These are phyloP conservation scores for Eucera pruinosa DNA, from an alignment of 2,888 invertebrate species.

Conservation along the genomic window DNA sequence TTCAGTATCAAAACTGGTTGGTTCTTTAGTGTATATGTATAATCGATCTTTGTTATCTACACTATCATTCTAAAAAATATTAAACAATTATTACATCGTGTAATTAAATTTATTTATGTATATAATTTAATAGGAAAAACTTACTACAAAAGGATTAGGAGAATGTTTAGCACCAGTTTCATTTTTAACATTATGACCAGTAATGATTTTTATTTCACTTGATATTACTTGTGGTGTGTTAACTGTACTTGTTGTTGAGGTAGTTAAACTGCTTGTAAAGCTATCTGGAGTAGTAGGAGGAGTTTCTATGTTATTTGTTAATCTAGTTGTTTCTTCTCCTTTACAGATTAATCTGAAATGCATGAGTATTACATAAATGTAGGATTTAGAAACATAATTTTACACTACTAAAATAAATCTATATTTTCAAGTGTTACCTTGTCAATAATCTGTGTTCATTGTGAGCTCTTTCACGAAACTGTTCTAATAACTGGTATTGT, in stretches of 20 bases:
- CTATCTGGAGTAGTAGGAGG: slow-evolving; percentile 73
- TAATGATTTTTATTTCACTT: slow-evolving; percentile 60
- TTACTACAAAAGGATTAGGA: slow-evolving; percentile 69
- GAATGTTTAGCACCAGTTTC: slow-evolving; percentile 66
- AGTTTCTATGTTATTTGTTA: slow-evolving; percentile 68
- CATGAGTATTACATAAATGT: no score
- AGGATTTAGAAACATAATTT: background rate
- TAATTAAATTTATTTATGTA: background rate
- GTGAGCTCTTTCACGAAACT: slow-evolving; percentile 89
- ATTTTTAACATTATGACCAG: slow-evolving; percentile 65
- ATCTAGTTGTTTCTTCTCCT: slow-evolving; percentile 67
- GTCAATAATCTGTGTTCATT: slow-evolving; percentile 89
- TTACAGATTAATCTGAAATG: slow-evolving; percentile 72
- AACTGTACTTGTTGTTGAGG: slow-evolving; percentile 69
- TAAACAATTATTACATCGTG: slow-evolving; percentile 6
- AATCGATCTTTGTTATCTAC: slow-evolving; percentile 67
- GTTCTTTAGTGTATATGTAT: slow-evolving; percentile 66
- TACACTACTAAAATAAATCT: background rate
- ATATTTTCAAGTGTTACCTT: slow-evolving; percentile 84
- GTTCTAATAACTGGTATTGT: slow-evolving; percentile 91
- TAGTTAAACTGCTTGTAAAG: slow-evolving; percentile 70
- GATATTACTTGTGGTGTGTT: slow-evolving; percentile 62
- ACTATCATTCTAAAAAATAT: slow-evolving; percentile 73
- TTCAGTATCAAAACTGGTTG: slow-evolving; percentile 87
- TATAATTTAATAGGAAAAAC: slow-evolving; percentile 22